Conservation (phyloP, 2,888 invertebrate genomes). For the Steromphala cineraria region DNA sequence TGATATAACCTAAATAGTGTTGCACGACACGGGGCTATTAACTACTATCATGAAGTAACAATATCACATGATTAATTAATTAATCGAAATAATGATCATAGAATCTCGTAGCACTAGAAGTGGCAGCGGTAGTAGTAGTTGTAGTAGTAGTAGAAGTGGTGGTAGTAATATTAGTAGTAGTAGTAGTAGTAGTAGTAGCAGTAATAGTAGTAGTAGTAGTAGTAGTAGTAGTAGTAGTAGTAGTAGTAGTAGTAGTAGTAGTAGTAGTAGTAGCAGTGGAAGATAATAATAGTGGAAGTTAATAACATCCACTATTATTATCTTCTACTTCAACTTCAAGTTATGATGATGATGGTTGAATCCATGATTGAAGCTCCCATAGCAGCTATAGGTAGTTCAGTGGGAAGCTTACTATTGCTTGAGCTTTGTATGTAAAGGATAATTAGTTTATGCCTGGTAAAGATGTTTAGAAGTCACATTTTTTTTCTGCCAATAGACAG, state of each 20-base stretch:
- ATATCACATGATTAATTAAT: too few species aligned
- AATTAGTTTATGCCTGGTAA: too few species aligned
- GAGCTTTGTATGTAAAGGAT: too few species aligned
- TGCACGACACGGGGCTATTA: too few species aligned
- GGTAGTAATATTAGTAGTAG: not conserved
- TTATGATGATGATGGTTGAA: too few species aligned
- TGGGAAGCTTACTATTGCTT: too few species aligned
- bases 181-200: not conserved
- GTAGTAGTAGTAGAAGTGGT: not conserved
- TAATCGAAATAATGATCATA: not conserved
- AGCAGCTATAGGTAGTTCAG: too few species aligned
- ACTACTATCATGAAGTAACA: too few species aligned
- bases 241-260: not conserved
- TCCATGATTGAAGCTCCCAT: too few species aligned
- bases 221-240: not conserved
- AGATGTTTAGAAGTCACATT: not conserved
- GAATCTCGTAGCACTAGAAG: not conserved
- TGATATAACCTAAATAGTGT: too few species aligned
- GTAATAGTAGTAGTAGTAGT: not conserved
- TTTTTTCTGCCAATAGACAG: not conserved
- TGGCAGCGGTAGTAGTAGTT: not conserved
- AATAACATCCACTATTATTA: too few species aligned
- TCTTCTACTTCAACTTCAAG: too few species aligned
- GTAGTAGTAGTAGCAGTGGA: not conserved
- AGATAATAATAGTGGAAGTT: not conserved